Evolutionary conservation across 2,797 vertebrate species (phyloP).

Genomic region (Danio choprae): DNA sequence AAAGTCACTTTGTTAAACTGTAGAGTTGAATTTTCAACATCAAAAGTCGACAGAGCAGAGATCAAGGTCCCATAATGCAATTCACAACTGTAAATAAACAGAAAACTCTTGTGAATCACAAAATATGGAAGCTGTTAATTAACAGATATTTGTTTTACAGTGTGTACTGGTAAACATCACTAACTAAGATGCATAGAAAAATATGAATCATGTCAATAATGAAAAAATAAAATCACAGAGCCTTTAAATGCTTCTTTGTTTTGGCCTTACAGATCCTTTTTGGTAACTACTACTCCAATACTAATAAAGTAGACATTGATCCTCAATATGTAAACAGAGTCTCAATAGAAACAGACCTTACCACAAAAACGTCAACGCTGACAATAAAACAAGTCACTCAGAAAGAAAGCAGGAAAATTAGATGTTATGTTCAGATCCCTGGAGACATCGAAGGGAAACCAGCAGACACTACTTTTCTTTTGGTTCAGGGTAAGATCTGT

Average conservation of each 20-base stretch:
- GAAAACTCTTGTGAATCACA: too few species aligned
- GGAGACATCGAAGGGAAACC: slow-evolving; percentile 67
- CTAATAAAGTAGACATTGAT: slow-evolving; percentile 60
- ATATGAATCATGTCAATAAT: too few species aligned
- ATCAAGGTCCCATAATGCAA: too few species aligned
- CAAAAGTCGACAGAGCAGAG: too few species aligned
- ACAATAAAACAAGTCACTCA: slow-evolving; percentile 67
- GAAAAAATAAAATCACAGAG: too few species aligned
- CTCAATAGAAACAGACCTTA: slow-evolving; percentile 53
- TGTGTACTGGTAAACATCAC: too few species aligned
- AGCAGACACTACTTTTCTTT: slow-evolving; percentile 64
- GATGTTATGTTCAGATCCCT: slow-evolving; percentile 72
- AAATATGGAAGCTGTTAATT: too few species aligned
- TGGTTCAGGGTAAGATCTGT: slow-evolving; percentile 77
- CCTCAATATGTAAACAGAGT: slow-evolving; percentile 67
- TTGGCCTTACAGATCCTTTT: slow-evolving; percentile 61
- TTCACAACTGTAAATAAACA: too few species aligned
- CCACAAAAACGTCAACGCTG: slow-evolving; percentile 56
- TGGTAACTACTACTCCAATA: slow-evolving; percentile 63
- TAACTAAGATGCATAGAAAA: too few species aligned
- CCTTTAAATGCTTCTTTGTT: not conserved
- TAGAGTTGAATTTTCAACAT: too few species aligned
- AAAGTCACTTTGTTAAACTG: too few species aligned
- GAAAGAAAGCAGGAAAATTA: slow-evolving; percentile 70
- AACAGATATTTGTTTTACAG: too few species aligned